Base-by-base conservation (phyloP, 2,113 vertebrate genomes). In the Riparia riparia region DNA sequence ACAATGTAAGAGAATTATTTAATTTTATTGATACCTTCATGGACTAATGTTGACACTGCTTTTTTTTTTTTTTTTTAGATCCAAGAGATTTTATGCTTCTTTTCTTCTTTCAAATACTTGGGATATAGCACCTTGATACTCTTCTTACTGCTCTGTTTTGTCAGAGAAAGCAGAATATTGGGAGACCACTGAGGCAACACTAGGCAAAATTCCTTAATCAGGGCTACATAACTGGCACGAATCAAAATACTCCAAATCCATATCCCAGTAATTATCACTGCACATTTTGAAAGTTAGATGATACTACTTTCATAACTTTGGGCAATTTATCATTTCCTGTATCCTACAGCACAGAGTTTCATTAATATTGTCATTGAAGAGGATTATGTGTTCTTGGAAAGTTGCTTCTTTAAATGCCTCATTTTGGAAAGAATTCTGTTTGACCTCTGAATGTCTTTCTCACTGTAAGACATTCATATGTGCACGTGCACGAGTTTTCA, bases 321-420 rank as follows among this genome's bases (percentile, higher is more conserved):
- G 42, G 60, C 77, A 91, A 47, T 89, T 84, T 70, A 82, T 84
- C 1, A 58, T 86, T 91, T 94, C 81, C 84, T 90, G 66, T 65
- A 29, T 88, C 54, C 73, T 44, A 56, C 66, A 76, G 78, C 50
- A 72, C 5, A 0, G 44, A 39, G 14, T 17, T 78, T 73, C 47
- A n/a, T 87, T 81, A 66, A 79, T 93, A 64, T 44, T 93, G 41
- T 72, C 28, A 49, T 64, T 85, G 74, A 82, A 45, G 50, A 87
- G 54, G 85, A 90, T 94, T 87, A 95, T 82, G 50, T 92, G 70
- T 90, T 96, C 94, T 96, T 92, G 74, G 92, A 94, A 91, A 86
- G 66, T 69, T 82, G 54, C 57, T 93, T 31, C 78, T 78, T 90
- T 69, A 91, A 82, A 90, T 0, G 53, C 19, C 82, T 60, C 31